Evolutionary conservation across 2,888 invertebrate genomes (phyloP).

Genomic region (Andrena bicolor): DNA sequence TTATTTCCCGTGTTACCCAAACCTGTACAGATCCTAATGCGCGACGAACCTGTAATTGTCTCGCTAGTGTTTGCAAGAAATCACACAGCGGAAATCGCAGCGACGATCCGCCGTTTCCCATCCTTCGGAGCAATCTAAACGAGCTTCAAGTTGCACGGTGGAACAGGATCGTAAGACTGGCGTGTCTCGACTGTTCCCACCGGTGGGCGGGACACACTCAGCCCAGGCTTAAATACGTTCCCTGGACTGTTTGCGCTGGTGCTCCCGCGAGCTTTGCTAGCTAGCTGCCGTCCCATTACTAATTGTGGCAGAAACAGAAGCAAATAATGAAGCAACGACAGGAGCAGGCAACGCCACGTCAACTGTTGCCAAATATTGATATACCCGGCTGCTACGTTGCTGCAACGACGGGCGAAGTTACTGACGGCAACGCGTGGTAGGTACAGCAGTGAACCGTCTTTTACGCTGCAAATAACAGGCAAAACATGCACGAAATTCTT

Average conservation of each 20-base stretch:
- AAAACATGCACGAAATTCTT: constrained; percentile 51
- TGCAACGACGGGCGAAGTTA: constrained; percentile 33
- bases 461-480: constrained; percentile 26
- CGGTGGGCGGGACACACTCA: constrained; percentile 43
- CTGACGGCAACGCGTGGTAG: constrained; percentile 27
- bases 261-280: constrained; percentile 38
- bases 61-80: constrained; percentile 12
- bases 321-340: constrained; percentile 63
- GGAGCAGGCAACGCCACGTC: constrained; percentile 48
- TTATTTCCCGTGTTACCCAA: background rate
- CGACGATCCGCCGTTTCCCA: constrained; percentile 17
- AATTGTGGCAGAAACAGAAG: constrained; percentile 57
- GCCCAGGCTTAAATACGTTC: constrained; percentile 45
- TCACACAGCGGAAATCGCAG: constrained; percentile 18
- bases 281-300: constrained; percentile 48
- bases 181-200: constrained; percentile 54
- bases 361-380: constrained; percentile 66
- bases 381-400: constrained; percentile 46
- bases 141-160: constrained; percentile 33
- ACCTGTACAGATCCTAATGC: background rate
- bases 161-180: constrained; percentile 38
- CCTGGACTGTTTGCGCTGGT: constrained; percentile 50
- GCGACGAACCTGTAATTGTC: background rate
- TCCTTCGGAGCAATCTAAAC: constrained; percentile 35
- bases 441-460: constrained; percentile 12